Conservation (phyloP, 1,140 invertebrate genomes). For the Pogonus chalceus region DNA sequence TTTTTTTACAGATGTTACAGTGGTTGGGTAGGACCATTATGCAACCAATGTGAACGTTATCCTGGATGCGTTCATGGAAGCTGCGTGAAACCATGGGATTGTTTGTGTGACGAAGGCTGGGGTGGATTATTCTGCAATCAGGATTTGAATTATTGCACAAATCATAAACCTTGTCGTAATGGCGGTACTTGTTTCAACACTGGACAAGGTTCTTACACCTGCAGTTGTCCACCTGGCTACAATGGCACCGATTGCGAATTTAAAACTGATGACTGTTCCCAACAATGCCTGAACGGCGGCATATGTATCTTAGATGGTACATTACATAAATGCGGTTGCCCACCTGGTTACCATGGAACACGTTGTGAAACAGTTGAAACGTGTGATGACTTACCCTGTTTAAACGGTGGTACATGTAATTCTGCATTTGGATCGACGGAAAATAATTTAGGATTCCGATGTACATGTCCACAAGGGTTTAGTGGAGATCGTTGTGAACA, state of each 20-base stretch:
- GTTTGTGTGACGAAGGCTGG: constrained; percentile 83
- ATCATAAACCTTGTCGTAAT: constrained; percentile 88
- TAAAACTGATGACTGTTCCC: constrained; percentile 54
- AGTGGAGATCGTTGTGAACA: constrained; percentile 69
- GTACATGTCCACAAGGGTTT: constrained; percentile 68
- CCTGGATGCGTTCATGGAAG: constrained; percentile 80
- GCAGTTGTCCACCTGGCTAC: constrained; percentile 77
- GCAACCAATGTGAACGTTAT: constrained; percentile 74
- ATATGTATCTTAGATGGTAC: constrained; percentile 52
- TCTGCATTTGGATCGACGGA: constrained; percentile 42
- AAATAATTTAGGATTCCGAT: constrained; percentile 53
- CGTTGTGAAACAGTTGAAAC: constrained; percentile 70
- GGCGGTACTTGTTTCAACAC: constrained; percentile 93
- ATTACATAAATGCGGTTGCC: constrained; percentile 62
- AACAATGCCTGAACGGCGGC: constrained; percentile 77
- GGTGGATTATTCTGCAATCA: constrained; percentile 87
- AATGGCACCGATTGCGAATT: constrained; percentile 79
- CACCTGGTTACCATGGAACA: constrained; percentile 67
- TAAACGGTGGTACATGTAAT: constrained; percentile 70
- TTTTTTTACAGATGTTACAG: constrained; percentile 61
- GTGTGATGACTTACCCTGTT: constrained; percentile 72
- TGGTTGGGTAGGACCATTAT: constrained; percentile 75
- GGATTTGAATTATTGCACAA: constrained; percentile 96
- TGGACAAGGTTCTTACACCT: constrained; percentile 84
- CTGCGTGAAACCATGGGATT: constrained; percentile 80